Conservation (phyloP, 2,888 invertebrate species). For the Drosophila nigritarsus region DNA sequence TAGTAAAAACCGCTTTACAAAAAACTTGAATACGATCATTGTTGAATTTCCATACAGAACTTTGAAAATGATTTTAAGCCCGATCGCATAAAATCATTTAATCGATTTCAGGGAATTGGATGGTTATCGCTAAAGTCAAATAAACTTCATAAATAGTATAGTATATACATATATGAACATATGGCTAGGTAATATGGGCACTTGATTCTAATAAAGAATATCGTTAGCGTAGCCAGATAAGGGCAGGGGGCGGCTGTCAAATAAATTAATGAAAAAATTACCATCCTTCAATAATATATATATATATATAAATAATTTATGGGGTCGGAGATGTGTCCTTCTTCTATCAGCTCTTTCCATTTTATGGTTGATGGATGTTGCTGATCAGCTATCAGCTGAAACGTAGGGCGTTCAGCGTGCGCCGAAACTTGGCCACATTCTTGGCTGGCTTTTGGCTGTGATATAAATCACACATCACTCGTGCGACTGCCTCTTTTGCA, state of each 20-base stretch:
- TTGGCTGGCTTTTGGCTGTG: conserved; percentile 26
- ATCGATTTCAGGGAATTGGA: not conserved
- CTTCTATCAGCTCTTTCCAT: not conserved
- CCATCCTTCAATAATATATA: not conserved
- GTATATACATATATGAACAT: not conserved
- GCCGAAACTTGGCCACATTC: not conserved
- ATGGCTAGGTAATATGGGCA: not conserved
- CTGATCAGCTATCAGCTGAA: not conserved
- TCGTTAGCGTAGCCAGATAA: not conserved
- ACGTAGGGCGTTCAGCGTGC: conserved; percentile 20
- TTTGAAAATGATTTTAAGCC: not conserved
- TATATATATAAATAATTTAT: not conserved
- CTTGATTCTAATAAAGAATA: not conserved
- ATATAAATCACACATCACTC: conserved; percentile 65
- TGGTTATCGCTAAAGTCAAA: not conserved
- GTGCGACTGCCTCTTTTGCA: conserved; percentile 45
- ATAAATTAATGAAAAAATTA: not conserved
- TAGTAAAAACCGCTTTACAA: not conserved
- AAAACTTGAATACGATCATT: not conserved
- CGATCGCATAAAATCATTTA: not conserved
- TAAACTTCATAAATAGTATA: not conserved
- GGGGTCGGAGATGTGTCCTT: not conserved
- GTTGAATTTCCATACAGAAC: not conserved
- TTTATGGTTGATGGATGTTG: not conserved
- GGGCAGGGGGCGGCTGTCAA: not conserved